phyloP scores from a whole-genome alignment of 2,888 invertebrate species.

The Axea sp. region DNA sequence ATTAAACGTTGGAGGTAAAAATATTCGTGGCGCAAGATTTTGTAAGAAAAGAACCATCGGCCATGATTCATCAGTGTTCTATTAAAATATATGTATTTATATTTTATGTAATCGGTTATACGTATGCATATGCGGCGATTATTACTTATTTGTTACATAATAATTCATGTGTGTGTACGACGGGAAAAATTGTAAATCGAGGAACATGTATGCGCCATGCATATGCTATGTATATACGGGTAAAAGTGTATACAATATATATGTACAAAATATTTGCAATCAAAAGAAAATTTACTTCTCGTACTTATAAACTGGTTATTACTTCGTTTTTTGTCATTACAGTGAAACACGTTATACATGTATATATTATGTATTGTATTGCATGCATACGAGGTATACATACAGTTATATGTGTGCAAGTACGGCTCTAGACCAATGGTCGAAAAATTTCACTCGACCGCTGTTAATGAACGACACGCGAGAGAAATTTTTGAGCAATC shows the following conservation, averaged over 20 bases:
- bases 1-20: too few species aligned
- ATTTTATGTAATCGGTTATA: slow-evolving; percentile 74
- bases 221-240: slow-evolving; percentile 6
- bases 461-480: too few species aligned
- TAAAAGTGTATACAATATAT: background rate
- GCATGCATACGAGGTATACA: background rate
- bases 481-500: too few species aligned
- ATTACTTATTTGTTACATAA: slow-evolving; percentile 71
- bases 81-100: slow-evolving; percentile 77
- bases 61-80: slow-evolving; percentile 72
- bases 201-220: slow-evolving; percentile 13
- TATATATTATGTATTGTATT: slow-evolving; percentile 16
- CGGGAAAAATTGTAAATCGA: slow-evolving; percentile 21
- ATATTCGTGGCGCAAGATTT: too few species aligned
- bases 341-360: slow-evolving; percentile 14
- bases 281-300: background rate
- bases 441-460: too few species aligned
- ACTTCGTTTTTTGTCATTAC: slow-evolving; percentile 4
- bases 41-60: slow-evolving; percentile 9
- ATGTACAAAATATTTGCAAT: slow-evolving; percentile 3
- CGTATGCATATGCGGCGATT: slow-evolving; percentile 74
- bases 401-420: background rate
- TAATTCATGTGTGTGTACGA: slow-evolving; percentile 66
- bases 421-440: background rate
- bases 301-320: background rate